Conservation (phyloP, 2,888 invertebrate species). For the Serrognathus titanus region DNA sequence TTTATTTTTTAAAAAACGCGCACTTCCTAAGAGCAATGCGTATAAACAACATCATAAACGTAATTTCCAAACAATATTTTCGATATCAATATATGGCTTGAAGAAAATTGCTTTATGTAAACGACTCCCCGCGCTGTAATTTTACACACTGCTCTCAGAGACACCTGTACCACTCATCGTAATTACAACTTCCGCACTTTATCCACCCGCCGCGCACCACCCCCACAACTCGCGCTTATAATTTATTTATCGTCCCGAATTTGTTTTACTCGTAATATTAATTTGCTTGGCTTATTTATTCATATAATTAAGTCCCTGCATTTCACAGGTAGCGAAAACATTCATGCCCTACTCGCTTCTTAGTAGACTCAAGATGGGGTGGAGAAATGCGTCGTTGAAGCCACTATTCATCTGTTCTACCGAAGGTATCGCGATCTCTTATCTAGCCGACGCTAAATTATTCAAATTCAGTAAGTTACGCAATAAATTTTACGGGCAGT, state of each 20-base stretch:
- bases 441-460: no score
- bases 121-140: slow-evolving; percentile 39
- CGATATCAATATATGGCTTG: slow-evolving; percentile 29
- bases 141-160: slow-evolving; percentile 32
- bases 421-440: no score
- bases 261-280: slow-evolving; percentile 1
- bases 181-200: slow-evolving; percentile 34
- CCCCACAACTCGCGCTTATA: neutral
- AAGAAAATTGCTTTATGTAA: slow-evolving; percentile 39
- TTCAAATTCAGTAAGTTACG: no score
- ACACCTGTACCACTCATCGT: slow-evolving; percentile 41
- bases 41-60: slow-evolving; percentile 17
- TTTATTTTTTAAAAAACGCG: no score
- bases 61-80: slow-evolving; percentile 30
- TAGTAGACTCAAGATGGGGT: no score
- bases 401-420: no score
- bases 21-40: neutral
- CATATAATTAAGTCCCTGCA: neutral
- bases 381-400: neutral
- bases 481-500: no score
- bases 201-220: neutral
- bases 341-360: no score
- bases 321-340: no score
- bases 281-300: neutral
- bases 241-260: slow-evolving; percentile 14